Conservation (phyloP, 2,113 vertebrate genomes). For the Cichladusa arquata region DNA sequence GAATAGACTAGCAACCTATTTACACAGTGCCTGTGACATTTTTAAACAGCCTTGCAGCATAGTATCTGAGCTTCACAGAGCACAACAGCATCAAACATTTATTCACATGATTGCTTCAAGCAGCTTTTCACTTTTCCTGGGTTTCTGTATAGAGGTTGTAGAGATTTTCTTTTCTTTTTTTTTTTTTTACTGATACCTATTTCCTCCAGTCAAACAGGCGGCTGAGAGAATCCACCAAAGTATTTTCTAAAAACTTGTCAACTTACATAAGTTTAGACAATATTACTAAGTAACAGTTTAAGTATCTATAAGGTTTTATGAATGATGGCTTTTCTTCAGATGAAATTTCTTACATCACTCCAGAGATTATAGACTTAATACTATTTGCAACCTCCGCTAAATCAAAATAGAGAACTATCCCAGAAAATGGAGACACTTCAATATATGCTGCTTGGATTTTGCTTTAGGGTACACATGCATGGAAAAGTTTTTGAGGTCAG, state of each 20-base stretch:
- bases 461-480: not conserved
- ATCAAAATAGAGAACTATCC: not conserved
- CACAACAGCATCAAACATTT: not conserved
- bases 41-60: not conserved
- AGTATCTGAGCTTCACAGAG: not conserved
- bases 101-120: not conserved
- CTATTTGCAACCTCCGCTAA: not conserved
- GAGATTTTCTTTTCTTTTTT: too few species aligned
- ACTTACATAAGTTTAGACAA: not conserved
- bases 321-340: not conserved
- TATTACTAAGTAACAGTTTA: not conserved
- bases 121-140: not conserved
- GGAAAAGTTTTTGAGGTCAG: not conserved
- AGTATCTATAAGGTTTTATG: not conserved
- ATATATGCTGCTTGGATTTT: not conserved
- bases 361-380: not conserved
- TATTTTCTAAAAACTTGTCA: not conserved
- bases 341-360: not conserved
- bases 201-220: not conserved
- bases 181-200: not conserved
- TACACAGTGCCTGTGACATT: not conserved
- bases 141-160: fast-evolving
- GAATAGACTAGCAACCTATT: not conserved
- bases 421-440: not conserved
- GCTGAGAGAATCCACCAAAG: not conserved